Evolutionary conservation across 1,140 invertebrate genomes (phyloP).

Genomic region (Drosophila arawakana): DNA sequence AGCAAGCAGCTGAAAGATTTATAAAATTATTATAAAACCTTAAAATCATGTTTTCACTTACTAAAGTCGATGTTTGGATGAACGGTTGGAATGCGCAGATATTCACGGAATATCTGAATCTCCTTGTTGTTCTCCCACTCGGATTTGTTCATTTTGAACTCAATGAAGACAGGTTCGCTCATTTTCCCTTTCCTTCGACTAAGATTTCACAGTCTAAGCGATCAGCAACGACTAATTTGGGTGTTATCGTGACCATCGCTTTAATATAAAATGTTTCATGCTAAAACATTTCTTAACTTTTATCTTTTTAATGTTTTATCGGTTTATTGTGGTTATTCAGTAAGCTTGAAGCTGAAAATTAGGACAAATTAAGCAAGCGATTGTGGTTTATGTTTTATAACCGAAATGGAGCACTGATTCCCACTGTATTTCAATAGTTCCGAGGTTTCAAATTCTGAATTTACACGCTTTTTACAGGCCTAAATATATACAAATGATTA

Average conservation of each 20-base stretch:
- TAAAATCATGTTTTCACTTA: slow-evolving; percentile 81
- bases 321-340: not conserved
- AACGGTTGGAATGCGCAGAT: slow-evolving; percentile 91
- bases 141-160: slow-evolving; percentile 25
- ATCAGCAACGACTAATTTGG: not conserved
- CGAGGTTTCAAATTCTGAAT: too few relatives aligned
- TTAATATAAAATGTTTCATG: slow-evolving; percentile 3
- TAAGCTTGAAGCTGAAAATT: not conserved
- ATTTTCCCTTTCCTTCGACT: not conserved
- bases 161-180: not conserved
- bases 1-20: slow-evolving; percentile 29
- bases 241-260: slow-evolving; percentile 7
- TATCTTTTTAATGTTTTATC: slow-evolving; percentile 18
- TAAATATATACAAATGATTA: too few relatives aligned
- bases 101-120: slow-evolving; percentile 91
- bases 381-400: not conserved
- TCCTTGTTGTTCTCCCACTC: slow-evolving; percentile 87
- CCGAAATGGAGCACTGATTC: too few relatives aligned
- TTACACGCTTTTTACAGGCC: too few relatives aligned
- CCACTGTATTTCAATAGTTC: too few relatives aligned
- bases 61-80: slow-evolving; percentile 93
- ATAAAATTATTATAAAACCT: not conserved
- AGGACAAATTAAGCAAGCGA: not conserved
- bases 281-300: slow-evolving; percentile 5
- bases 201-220: not conserved